These are phyloP conservation scores for Pherbina coryleti DNA, from an alignment of 2,888 invertebrate species.

Conservation along the genomic window DNA sequence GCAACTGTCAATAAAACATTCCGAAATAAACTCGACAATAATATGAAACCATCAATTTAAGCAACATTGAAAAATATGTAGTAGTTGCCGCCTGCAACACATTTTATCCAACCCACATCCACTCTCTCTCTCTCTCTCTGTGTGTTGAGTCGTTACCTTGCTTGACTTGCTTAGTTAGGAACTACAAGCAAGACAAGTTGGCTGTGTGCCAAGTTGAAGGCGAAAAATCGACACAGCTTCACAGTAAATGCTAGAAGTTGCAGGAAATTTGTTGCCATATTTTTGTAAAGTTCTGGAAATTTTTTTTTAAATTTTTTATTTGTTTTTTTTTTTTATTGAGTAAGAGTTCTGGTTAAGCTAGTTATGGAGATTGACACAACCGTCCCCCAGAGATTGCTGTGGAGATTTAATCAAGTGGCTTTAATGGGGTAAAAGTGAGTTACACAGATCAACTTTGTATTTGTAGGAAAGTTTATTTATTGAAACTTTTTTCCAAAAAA, in stretches of 20 bases:
- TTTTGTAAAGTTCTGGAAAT: no score
- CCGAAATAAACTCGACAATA: constrained; percentile 8
- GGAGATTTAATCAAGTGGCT: no score
- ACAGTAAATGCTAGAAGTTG: background rate
- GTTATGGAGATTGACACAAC: no score
- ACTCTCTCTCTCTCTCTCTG: no score
- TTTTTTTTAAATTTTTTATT: background rate
- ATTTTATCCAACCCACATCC: background rate
- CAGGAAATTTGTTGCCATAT: background rate
- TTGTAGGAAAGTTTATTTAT: no score
- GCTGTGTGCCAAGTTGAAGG: background rate
- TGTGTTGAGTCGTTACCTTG: no score
- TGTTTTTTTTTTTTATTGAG: background rate
- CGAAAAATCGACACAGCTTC: background rate
- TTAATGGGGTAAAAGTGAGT: no score
- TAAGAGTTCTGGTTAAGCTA: background rate
- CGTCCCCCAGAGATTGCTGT: no score
- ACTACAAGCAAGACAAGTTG: background rate
- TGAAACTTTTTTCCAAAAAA: no score
- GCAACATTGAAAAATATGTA: constrained; percentile 4
- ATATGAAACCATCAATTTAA: constrained; percentile 5
- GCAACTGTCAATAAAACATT: constrained; percentile 7
- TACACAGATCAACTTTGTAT: no score
- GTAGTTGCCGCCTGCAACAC: background rate
- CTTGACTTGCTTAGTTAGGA: background rate